Evolutionary conservation across 2,113 vertebrate genomes (phyloP).

Genomic region (Nycticorax nycticorax): DNA sequence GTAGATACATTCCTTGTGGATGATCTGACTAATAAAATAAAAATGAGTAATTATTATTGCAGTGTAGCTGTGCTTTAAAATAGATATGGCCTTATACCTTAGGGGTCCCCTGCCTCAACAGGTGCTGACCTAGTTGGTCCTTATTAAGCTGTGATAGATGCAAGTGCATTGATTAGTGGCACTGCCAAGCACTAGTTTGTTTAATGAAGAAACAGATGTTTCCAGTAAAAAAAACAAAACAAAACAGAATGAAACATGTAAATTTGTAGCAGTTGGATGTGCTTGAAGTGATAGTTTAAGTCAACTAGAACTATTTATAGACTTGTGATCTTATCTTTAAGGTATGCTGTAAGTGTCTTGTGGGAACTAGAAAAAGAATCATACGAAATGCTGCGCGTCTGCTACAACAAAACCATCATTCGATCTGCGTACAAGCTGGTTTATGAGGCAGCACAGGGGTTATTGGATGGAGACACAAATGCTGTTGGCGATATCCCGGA

Average conservation of each 20-base stretch:
- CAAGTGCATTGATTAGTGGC: not conserved
- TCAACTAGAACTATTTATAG: not conserved
- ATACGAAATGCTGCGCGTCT: slow-evolving; percentile 75
- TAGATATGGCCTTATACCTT: not conserved
- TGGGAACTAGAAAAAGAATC: slow-evolving; percentile 87
- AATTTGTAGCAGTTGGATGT: not conserved
- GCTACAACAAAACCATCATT: slow-evolving; percentile 84
- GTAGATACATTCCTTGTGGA: not conserved
- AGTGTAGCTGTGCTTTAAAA: not conserved
- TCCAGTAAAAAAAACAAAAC: not conserved
- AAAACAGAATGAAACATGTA: not conserved
- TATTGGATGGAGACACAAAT: slow-evolving; percentile 79
- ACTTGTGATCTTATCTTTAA: slow-evolving; percentile 38
- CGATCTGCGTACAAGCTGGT: slow-evolving; percentile 90
- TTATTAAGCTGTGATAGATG: not conserved
- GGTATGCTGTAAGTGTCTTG: slow-evolving; percentile 91
- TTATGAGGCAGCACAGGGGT: slow-evolving; percentile 89
- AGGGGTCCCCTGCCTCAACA: not conserved
- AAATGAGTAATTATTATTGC: not conserved
- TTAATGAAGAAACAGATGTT: not conserved
- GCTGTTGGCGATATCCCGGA: slow-evolving; percentile 76
- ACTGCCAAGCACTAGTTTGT: not conserved
- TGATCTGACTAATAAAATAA: not conserved
- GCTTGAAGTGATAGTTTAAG: not conserved
- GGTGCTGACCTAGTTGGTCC: not conserved